Evolutionary conservation across 2,888 invertebrate genomes (phyloP).

Genomic region (Tortricodes alternella): DNA sequence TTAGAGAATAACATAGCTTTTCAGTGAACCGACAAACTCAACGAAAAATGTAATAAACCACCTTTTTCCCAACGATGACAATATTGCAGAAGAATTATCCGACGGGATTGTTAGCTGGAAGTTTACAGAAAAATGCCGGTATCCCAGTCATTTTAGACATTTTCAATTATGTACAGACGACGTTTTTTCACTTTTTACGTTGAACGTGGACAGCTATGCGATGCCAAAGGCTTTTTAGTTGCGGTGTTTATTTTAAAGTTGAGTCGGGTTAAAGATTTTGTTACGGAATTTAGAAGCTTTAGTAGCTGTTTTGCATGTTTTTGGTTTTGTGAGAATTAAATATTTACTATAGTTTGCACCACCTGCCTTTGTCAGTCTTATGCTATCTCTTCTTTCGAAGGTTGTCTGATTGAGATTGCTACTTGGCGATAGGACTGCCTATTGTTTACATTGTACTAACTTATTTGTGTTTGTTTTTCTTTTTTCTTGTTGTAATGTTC

Average conservation of each 20-base stretch:
- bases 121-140: constrained; percentile 51
- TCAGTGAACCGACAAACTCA: not conserved
- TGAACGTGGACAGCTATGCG: constrained; percentile 41
- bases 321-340: too few relatives aligned
- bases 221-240: constrained; percentile 30
- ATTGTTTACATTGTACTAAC: too few relatives aligned
- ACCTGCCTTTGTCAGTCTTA: too few relatives aligned
- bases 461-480: too few relatives aligned
- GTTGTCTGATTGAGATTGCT: too few relatives aligned
- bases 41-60: constrained; percentile 24
- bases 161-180: constrained; percentile 66
- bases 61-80: constrained; percentile 40
- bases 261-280: constrained; percentile 19
- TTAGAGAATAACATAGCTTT: too few relatives aligned
- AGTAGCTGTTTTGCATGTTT: not conserved
- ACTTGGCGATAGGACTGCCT: too few relatives aligned
- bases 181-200: constrained; percentile 38
- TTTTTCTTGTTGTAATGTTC: too few relatives aligned
- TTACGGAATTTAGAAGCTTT: constrained; percentile 5
- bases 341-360: too few relatives aligned
- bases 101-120: constrained; percentile 54
- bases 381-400: too few relatives aligned
- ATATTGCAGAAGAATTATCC: constrained; percentile 53
- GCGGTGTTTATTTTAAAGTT: constrained; percentile 14
- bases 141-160: constrained; percentile 70